Evolutionary conservation across 2,797 vertebrate species (phyloP), one percentile per base, ranked within the genome.

Genomic region (Myripristis murdjan): DNA sequence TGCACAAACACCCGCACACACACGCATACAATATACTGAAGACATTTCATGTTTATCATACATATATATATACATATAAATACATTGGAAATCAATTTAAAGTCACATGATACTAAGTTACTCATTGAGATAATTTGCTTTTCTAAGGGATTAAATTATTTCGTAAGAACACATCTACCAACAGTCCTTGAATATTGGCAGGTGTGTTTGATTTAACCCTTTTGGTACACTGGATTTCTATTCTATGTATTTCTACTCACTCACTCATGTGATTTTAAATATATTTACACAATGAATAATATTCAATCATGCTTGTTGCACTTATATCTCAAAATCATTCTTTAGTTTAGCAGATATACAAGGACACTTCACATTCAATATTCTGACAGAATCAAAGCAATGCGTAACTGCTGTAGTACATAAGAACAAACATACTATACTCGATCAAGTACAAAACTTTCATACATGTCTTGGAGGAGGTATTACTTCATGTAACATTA

Each of bases 41-140:
- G 75, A 73, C 43, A 67, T 64, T 80, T 67, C 37, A 75, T 70
- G 70, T 64, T 65, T 37, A 79, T 59, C 55, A 62, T 62, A 89
- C 76, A 88, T 84, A 83, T 83, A 89, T 82, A 28, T 28, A 67
- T 59, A 49, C 68, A 84, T 62, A 89, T 73, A 60, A 75, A 84
- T 75, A 66, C 71, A 58, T 71, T 60, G 39, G 59, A 65, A 80
- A 79, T 77, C 47, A 76, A 73, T 39, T 64, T 77, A 70, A 82
- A 79, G 71, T 83, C 75, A 82, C 72, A 77, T 70, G 23, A 83
- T 76, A 35, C 33, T 57, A n/a, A 48, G 52, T 57, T 43, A 28
- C 46, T 64, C 18, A 37, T 55, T 56, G 15, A 16, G 16, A 28
- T 51, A 28, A 49, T 57, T 63, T 28, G 60, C 54, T 63, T 68